These are phyloP conservation scores for Falcunculus frontatus DNA, from an alignment of 2,113 vertebrate genomes.

Conservation along the genomic window DNA sequence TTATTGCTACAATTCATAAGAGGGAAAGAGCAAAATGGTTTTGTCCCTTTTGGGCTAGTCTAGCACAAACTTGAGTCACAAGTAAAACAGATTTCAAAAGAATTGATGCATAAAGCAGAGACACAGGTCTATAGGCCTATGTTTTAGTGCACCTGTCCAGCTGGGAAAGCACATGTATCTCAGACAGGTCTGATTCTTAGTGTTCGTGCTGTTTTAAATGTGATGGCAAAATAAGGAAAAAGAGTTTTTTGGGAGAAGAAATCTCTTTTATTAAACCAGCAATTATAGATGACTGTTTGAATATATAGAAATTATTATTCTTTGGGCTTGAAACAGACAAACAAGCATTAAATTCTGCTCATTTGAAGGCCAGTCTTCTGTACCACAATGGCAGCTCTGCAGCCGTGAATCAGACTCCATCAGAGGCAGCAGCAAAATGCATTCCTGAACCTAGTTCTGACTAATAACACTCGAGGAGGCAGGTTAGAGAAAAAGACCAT, in stretches of 20 bases:
- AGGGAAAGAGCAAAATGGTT: fast-evolving
- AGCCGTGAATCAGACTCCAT: not conserved
- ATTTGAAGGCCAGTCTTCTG: not conserved
- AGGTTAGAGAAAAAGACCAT: not conserved
- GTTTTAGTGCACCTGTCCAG: not conserved
- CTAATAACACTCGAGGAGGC: fast-evolving
- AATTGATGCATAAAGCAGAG: not conserved
- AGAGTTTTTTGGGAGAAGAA: not conserved
- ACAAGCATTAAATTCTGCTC: not conserved
- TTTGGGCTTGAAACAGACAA: not conserved
- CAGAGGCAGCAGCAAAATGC: not conserved
- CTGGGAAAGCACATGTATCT: not conserved
- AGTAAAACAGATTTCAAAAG: not conserved
- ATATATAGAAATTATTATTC: not conserved
- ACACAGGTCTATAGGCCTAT: not conserved
- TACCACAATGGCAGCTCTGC: not conserved
- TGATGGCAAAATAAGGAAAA: not conserved
- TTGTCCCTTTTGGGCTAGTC: not conserved
- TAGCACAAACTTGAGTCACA: not conserved
- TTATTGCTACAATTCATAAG: not conserved
- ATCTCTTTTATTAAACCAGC: not conserved
- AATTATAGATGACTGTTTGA: not conserved
- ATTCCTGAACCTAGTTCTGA: not conserved
- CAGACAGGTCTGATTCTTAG: not conserved
- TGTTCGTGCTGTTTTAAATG: not conserved